phyloP scores from a whole-genome alignment of 2,888 invertebrate species.

The Cyclophora punctaria region DNA sequence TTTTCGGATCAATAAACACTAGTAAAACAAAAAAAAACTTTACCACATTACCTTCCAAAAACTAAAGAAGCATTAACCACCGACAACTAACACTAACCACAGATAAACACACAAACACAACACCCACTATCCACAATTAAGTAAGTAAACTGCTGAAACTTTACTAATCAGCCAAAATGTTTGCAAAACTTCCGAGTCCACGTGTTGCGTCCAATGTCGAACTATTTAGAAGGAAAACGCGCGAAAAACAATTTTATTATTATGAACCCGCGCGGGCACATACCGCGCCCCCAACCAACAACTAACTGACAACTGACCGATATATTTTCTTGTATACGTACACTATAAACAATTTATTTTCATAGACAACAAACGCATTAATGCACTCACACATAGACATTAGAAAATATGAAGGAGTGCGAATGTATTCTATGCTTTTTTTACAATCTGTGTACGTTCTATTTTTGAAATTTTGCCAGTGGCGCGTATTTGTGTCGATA shows the following conservation, averaged over 20 bases:
- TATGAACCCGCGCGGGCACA: slow-evolving; percentile 33
- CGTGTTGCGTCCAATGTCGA: slow-evolving; percentile 47
- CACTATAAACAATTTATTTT: slow-evolving; percentile 61
- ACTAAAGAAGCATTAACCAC: slow-evolving; percentile 31
- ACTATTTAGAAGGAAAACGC: slow-evolving; percentile 12
- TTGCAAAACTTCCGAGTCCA: slow-evolving; percentile 45
- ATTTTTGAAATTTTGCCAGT: slow-evolving; percentile 42
- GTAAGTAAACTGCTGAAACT: slow-evolving; percentile 30
- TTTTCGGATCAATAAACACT: not conserved
- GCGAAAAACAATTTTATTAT: slow-evolving; percentile 45
- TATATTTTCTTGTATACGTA: slow-evolving; percentile 51
- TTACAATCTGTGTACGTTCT: slow-evolving; percentile 29
- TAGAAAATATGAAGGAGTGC: slow-evolving; percentile 21
- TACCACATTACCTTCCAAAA: slow-evolving; percentile 21
- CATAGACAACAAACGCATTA: slow-evolving; percentile 54
- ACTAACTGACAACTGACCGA: slow-evolving; percentile 65
- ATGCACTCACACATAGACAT: slow-evolving; percentile 30
- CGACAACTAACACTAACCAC: slow-evolving; percentile 29
- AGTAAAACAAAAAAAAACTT: slow-evolving; percentile 4
- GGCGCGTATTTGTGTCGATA: slow-evolving; percentile 16
- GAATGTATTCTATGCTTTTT: slow-evolving; percentile 21
- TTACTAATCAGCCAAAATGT: slow-evolving; percentile 45
- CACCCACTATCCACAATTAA: slow-evolving; percentile 26
- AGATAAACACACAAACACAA: slow-evolving; percentile 35
- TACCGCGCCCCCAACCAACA: slow-evolving; percentile 47